Percentiles rank a stretch among this genome's conserved stretches.
Evolutionary conservation across 2,797 vertebrate genomes (phyloP).

Genomic region (Fistularia commersonii): DNA sequence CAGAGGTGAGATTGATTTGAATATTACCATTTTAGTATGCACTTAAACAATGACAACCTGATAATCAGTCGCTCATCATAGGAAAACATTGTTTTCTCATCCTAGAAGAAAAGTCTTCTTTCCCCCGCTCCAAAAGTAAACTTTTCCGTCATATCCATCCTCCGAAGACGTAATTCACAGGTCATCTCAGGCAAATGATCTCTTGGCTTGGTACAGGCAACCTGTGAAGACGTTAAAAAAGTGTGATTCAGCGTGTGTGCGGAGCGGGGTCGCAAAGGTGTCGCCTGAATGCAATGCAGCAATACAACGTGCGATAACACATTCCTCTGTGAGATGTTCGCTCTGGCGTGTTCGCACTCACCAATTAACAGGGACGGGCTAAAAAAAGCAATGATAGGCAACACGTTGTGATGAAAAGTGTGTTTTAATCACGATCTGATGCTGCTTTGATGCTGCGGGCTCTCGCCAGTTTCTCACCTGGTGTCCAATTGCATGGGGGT

Average conservation of each 20-base stretch:
- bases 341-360: slow-evolving; percentile 53
- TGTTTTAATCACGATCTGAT: slow-evolving; percentile 30
- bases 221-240: no score
- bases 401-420: slow-evolving; percentile 17
- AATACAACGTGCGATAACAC: slow-evolving; percentile 59
- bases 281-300: slow-evolving; percentile 37
- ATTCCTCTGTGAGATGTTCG: slow-evolving; percentile 37
- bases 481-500: neutral
- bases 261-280: slow-evolving; percentile 51
- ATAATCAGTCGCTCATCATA: no score
- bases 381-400: slow-evolving; percentile 54
- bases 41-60: no score
- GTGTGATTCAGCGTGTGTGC: slow-evolving; percentile 34
- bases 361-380: slow-evolving; percentile 67
- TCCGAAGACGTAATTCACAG: slow-evolving; percentile 39
- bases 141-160: slow-evolving; percentile 32
- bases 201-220: slow-evolving; percentile 30
- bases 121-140: slow-evolving; percentile 49
- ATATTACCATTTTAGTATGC: no score
- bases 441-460: slow-evolving; percentile 3
- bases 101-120: no score
- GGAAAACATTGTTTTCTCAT: no score
- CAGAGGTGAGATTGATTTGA: no score
- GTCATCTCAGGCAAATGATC: slow-evolving; percentile 42
- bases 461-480: slow-evolving; percentile 17